Evolutionary conservation across 2,888 invertebrate genomes (phyloP).

Genomic region (Augiades crinisus): DNA sequence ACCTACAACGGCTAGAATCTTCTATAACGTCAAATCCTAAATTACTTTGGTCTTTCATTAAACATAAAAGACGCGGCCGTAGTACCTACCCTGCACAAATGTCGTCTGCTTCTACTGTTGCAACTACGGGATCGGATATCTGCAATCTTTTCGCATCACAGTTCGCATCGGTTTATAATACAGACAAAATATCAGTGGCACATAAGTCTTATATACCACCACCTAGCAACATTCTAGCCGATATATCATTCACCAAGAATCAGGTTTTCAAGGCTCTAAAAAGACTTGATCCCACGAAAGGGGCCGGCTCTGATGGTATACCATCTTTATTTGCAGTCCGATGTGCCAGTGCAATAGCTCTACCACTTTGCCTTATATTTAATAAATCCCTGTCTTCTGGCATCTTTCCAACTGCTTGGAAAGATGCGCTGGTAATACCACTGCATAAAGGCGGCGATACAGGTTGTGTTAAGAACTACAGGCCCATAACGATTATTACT

Average conservation of each 20-base stretch:
- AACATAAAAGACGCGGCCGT: too few species aligned
- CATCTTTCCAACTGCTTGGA: slow-evolving; percentile 29
- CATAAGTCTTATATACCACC: neutral
- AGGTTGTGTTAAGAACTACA: slow-evolving; percentile 24
- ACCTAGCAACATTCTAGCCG: neutral
- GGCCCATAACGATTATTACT: slow-evolving; percentile 29
- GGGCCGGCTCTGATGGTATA: slow-evolving; percentile 26
- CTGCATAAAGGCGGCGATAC: slow-evolving; percentile 22
- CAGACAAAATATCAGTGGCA: neutral
- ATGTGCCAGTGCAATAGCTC: slow-evolving; percentile 15
- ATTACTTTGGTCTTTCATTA: too few species aligned
- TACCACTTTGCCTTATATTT: slow-evolving; percentile 22
- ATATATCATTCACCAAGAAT: neutral
- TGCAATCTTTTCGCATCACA: neutral
- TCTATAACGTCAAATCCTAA: too few species aligned
- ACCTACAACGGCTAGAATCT: too few species aligned
- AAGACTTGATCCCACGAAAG: slow-evolving; percentile 5
- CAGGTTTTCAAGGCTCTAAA: neutral
- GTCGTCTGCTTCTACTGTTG: neutral
- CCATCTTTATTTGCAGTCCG: slow-evolving; percentile 23
- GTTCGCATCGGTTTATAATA: neutral
- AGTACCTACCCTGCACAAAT: too few species aligned
- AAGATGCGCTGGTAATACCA: slow-evolving; percentile 27
- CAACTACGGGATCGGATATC: neutral
- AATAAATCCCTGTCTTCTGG: slow-evolving; percentile 28